phyloP scores from a whole-genome alignment of 2,888 invertebrate species.

The Drosophila mayaguana region DNA sequence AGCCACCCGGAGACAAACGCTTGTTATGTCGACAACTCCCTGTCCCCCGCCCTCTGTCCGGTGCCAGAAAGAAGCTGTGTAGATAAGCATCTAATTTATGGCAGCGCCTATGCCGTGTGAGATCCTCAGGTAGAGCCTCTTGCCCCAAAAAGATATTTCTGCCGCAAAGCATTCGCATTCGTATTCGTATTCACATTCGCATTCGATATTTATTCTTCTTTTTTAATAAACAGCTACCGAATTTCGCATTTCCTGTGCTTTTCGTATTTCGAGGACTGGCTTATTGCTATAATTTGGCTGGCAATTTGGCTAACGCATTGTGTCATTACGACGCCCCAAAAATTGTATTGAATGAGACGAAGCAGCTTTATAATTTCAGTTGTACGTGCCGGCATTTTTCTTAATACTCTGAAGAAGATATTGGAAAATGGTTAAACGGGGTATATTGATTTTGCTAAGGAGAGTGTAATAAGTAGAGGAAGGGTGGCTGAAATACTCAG shows the following conservation, averaged over 20 bases:
- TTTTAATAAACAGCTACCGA: constrained; percentile 78
- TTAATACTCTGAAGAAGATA: constrained; percentile 5
- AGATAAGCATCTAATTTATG: constrained; percentile 79
- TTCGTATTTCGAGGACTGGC: constrained; percentile 16
- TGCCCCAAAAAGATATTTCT: constrained; percentile 32
- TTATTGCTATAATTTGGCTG: constrained; percentile 70
- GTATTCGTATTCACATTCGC: constrained; percentile 21
- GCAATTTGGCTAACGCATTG: constrained; percentile 71
- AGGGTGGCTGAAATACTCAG: not conserved
- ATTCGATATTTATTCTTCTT: constrained; percentile 17
- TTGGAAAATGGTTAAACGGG: not conserved
- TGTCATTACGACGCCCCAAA: constrained; percentile 69
- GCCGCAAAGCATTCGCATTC: constrained; percentile 29
- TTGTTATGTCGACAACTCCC: constrained; percentile 25
- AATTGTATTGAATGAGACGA: constrained; percentile 14
- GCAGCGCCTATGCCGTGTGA: constrained; percentile 68
- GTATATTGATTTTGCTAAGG: not conserved
- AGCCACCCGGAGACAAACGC: constrained; percentile 62
- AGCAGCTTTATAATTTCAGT: constrained; percentile 56
- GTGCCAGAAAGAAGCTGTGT: constrained; percentile 14
- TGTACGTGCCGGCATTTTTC: constrained; percentile 72
- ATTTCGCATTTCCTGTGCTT: constrained; percentile 78
- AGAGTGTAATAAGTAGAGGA: too few relatives aligned
- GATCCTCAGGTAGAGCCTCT: constrained; percentile 52
- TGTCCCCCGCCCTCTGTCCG: not conserved